Evolutionary conservation across 2,888 invertebrate species (phyloP).

Genomic region (Microchrysa polita): DNA sequence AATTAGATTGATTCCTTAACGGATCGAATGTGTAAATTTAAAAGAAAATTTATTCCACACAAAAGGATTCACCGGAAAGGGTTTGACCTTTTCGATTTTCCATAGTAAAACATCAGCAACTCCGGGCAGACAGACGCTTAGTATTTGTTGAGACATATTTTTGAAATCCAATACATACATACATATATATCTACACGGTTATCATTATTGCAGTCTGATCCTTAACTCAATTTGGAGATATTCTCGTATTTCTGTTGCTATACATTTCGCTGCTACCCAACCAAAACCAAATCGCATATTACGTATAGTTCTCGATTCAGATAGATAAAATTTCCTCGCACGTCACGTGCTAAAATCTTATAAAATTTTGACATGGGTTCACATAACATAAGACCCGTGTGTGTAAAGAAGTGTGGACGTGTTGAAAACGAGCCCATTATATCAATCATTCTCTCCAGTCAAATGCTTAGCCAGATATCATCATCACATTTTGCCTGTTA

Average conservation of each 20-base stretch:
- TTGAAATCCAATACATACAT: too few species aligned
- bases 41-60: too few species aligned
- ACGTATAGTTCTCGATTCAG: background rate
- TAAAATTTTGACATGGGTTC: slow-evolving; percentile 28
- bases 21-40: too few species aligned
- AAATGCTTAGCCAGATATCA: slow-evolving; percentile 28
- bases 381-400: background rate
- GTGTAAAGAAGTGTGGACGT: too few species aligned
- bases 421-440: slow-evolving; percentile 28
- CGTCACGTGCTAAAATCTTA: slow-evolving; percentile 24
- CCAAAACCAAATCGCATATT: background rate
- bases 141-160: too few species aligned
- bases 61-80: too few species aligned
- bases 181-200: too few species aligned
- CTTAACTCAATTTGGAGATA: background rate
- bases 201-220: too few species aligned
- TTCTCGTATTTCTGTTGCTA: background rate
- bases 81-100: too few species aligned
- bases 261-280: background rate
- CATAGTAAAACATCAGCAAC: too few species aligned
- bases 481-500: slow-evolving; percentile 22
- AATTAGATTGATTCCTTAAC: too few species aligned
- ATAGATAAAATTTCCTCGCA: background rate
- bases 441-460: slow-evolving; percentile 27
- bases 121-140: too few species aligned